Evolutionary conservation across 35 echinoderm and acorn worm genomes (phyloP), one percentile per base, ranked within the genome.

Genomic region (Stichopus chloronotus): DNA sequence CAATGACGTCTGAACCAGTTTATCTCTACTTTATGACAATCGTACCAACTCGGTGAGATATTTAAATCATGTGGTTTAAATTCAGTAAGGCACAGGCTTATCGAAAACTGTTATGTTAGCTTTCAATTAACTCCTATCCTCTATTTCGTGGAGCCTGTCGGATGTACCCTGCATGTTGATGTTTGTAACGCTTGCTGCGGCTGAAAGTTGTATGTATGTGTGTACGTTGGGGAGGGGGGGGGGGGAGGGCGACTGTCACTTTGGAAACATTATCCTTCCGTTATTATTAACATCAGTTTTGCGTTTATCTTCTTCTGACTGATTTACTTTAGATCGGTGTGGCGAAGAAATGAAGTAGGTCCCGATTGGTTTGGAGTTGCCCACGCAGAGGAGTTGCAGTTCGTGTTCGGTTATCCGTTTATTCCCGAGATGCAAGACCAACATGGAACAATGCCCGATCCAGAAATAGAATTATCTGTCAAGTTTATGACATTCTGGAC

Each of bases 401-500:
- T 43, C 30, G 30, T 43, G 30, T 43, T 43, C 3, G 30, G 30
- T 5, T 24, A 57, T 59, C 71, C 72, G 5, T 97, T 93, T 84
- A 88, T 87, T 59, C 59, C 74, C 0, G 87, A 74, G 21, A 65
- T 88, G 14, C 76, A 6, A 9, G 55, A n/a, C 12, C 10, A 78
- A 24, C 57, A 78, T 58, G 65, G 81, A 0, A 12, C 68, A 5
- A 22, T 93, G 56, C 77, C 90, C 4, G 87, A 94, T 83, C 86
- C 90, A 17, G 96, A 97, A 30, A 90, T 90, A 55, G 91, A 87
- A 30, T 23, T 95, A 5, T 88, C 90, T 7, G 91, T 94, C 6
- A 92, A 94, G 68, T 82, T 97, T 54, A 94, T 94, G 93, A 72
- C 12, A 83, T 94, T 82, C 56, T 97, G 96, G 96, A 97, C 96